Percentiles rank a stretch among this genome's conserved stretches.
Conservation (phyloP, 92 coral and sea anemone species). For the Epizoanthus stellaris region DNA sequence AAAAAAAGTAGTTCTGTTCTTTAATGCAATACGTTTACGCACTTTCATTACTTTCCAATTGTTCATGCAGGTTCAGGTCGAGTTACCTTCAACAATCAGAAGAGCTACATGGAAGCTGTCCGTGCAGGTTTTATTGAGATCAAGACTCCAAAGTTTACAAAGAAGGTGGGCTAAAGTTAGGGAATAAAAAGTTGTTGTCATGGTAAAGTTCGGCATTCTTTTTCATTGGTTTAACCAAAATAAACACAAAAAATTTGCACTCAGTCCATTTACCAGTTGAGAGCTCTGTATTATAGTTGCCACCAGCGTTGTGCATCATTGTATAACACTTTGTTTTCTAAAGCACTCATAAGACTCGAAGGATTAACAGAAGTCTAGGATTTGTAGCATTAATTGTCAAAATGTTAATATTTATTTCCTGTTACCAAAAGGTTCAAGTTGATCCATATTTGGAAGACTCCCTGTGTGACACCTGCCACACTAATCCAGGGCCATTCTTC, state of each 20-base stretch:
- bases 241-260: too few relatives aligned
- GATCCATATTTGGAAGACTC: conserved; percentile 99
- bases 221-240: too few relatives aligned
- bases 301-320: too few relatives aligned
- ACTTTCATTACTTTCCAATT: too few relatives aligned
- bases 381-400: not conserved
- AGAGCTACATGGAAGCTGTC: conserved; percentile 98
- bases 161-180: conserved; percentile 66
- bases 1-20: not conserved
- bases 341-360: too few relatives aligned
- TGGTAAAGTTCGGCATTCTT: too few relatives aligned
- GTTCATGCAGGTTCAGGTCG: conserved; percentile 88
- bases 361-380: too few relatives aligned
- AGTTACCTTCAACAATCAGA: conserved; percentile 95
- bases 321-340: too few relatives aligned
- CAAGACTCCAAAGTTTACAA: conserved; percentile 96
- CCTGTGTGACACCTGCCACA: conserved; percentile 92
- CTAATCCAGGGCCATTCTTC: conserved; percentile 95
- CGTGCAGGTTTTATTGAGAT: conserved; percentile 96
- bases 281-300: too few relatives aligned
- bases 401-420: not conserved
- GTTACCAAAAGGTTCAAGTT: conserved; percentile 79
- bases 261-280: not conserved
- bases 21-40: not conserved
- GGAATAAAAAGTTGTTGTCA: not conserved